Percentiles rank a stretch among this genome's conserved stretches.
phyloP scores from a whole-genome alignment of 2,888 invertebrate genomes.

The Orgyia antiqua region DNA sequence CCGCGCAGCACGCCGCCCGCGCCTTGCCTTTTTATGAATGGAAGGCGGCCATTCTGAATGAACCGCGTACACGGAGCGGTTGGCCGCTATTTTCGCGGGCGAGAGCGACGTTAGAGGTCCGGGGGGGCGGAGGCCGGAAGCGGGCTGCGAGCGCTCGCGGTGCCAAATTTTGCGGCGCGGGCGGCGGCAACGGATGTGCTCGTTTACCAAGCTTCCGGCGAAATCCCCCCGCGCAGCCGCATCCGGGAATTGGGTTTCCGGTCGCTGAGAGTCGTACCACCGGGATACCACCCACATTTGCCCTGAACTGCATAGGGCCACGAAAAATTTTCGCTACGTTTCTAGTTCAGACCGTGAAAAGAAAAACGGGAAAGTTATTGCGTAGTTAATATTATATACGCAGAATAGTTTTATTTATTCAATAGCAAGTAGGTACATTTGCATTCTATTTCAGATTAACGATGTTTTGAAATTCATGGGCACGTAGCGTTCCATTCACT shows the following conservation, averaged over 20 bases:
- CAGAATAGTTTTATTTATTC: constrained; percentile 22
- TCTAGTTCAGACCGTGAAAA: not conserved
- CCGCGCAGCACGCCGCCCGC: constrained; percentile 68
- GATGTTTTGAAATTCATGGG: constrained; percentile 33
- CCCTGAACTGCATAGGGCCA: constrained; percentile 42
- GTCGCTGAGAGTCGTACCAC: constrained; percentile 68
- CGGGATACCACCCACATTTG: constrained; percentile 70
- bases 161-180: constrained; percentile 78
- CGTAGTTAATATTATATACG: constrained; percentile 7
- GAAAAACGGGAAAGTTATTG: not conserved
- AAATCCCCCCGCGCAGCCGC: constrained; percentile 74
- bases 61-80: constrained; percentile 80
- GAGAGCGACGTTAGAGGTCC: constrained; percentile 61
- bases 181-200: constrained; percentile 76
- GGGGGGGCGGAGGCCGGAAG: constrained; percentile 74
- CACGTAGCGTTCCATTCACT: constrained; percentile 38
- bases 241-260: constrained; percentile 78
- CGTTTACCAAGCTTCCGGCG: constrained; percentile 76
- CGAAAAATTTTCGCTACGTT: not conserved
- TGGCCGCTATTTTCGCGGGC: constrained; percentile 76
- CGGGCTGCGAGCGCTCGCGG: constrained; percentile 72
- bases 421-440: constrained; percentile 24
- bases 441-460: constrained; percentile 32
- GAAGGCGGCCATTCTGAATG: constrained; percentile 85
- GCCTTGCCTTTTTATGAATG: constrained; percentile 84